Evolutionary conservation across 2,888 invertebrate genomes (phyloP), one percentile per base, ranked within the genome.

Genomic region (Cheilosia pagana): DNA sequence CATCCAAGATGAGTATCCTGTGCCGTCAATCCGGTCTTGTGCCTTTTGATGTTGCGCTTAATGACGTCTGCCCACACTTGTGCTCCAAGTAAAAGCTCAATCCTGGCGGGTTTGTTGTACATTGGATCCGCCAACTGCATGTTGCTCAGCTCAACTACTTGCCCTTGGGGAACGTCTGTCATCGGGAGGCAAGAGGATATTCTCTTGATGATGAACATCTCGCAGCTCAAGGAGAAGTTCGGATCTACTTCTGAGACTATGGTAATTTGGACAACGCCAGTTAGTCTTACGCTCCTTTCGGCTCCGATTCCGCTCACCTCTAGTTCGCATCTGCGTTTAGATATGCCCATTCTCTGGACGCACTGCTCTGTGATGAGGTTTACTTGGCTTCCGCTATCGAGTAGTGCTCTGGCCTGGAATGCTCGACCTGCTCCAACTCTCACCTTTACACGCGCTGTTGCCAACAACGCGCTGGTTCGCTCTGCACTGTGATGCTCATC

Each of bases 11-110:
- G 16, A 0, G 63, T 63, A 4, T 50, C 35, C n/a, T 67, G 67
- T 8, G 67, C 65, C 28, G 59, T 67, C 31, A 75, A 19, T n/a
- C 65, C 65, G 14, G 67, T 25, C 4, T 21, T 6, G 48, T 48
- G n/a, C 19, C 35, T 63, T 31, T n/a, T 39, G 23, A 74, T 48
- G 43, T 67, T 28, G 59, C 59, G 10, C 57, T 48, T 70, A 8
- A 70, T 70, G 43, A 57, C 28, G n/a, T 57, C 57, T n/a, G 57
- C 68, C 59, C 59, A 70, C 10, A 70, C 70, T 14, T 57, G 39
- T 7, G 70, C 57, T 41, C 59, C 70, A 48, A 70, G 59, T 45
- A 70, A 21, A 7, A 70, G 19, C 25, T 59, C 70, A 4, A 48
- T 19, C 12, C 59, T 59, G 25, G 43, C 10, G 16, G 59, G 39